These are phyloP conservation scores for Proterorhinus semilunaris DNA, from an alignment of 2,113 vertebrate genomes.

Conservation along the genomic window DNA sequence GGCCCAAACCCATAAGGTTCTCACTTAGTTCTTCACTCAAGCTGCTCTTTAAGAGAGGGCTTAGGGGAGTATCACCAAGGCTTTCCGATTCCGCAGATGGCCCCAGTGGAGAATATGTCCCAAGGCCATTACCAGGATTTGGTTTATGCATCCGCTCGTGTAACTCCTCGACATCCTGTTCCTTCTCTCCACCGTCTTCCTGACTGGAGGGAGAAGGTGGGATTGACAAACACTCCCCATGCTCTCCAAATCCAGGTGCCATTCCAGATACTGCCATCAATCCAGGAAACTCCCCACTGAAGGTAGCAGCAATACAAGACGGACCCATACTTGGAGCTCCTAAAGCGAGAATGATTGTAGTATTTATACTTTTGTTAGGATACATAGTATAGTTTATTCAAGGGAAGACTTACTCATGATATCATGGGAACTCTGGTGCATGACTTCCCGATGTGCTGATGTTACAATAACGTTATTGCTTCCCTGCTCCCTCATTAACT, in stretches of 20 bases:
- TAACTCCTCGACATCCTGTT: conserved; percentile 55
- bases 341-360: conserved; percentile 28
- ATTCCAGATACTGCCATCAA: conserved; percentile 66
- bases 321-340: conserved; percentile 63
- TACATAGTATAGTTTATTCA: not conserved
- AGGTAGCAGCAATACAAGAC: conserved; percentile 65
- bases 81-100: conserved; percentile 79
- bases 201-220: conserved; percentile 81
- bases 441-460: conserved; percentile 80
- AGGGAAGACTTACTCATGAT: conserved; percentile 73
- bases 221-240: conserved; percentile 68
- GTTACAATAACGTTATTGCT: conserved; percentile 84
- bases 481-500: conserved; percentile 81
- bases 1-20: conserved; percentile 83
- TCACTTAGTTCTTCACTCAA: conserved; percentile 87
- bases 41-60: conserved; percentile 85
- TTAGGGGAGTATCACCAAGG: conserved; percentile 83
- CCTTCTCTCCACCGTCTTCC: conserved; percentile 78
- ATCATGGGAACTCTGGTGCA: conserved; percentile 81
- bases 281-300: conserved; percentile 68
- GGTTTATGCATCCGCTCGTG: conserved; percentile 44
- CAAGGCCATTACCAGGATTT: conserved; percentile 51
- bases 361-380: conserved; percentile 4
- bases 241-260: conserved; percentile 63
- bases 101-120: conserved; percentile 68